A percentile compares a stretch with the other conserved stretches of the same genome.
Conservation (phyloP, 2,113 vertebrate species). For the Strigops habroptila region DNA sequence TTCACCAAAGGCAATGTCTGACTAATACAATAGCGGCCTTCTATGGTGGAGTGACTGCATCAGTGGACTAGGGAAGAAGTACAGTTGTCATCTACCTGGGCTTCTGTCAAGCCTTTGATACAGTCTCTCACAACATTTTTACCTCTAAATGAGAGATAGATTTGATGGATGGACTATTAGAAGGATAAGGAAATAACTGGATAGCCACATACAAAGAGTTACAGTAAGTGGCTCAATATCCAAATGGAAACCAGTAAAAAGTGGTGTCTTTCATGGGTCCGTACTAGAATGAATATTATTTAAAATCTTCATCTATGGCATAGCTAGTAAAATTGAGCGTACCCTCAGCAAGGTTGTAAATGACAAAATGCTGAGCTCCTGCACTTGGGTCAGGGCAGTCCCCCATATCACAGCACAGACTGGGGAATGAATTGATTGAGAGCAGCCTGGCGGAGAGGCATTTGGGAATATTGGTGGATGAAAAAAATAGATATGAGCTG, state of each 20-base stretch:
- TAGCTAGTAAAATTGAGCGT: not conserved
- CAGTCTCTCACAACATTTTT: not conserved
- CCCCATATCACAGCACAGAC: fast-evolving
- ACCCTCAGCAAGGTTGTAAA: not conserved
- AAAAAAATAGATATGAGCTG: not conserved
- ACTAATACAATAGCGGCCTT: not conserved
- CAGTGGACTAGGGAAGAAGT: not conserved
- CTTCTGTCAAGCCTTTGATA: not conserved
- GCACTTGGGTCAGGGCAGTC: not conserved
- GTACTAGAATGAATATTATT: not conserved
- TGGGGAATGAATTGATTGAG: not conserved
- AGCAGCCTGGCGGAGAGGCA: not conserved
- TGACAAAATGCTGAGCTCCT: not conserved
- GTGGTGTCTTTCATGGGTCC: not conserved
- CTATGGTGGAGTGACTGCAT: not conserved
- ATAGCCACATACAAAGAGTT: not conserved
- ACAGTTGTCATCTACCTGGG: not conserved
- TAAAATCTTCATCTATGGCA: not conserved
- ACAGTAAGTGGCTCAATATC: not conserved
- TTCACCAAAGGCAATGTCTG: not conserved
- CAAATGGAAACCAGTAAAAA: not conserved
- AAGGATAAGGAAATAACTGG: not conserved
- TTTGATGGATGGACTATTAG: not conserved
- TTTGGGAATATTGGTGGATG: too few relatives aligned
- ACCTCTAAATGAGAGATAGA: not conserved